Evolutionary conservation across 2,797 vertebrate genomes (phyloP).

Genomic region (Sebastes hubbsi): DNA sequence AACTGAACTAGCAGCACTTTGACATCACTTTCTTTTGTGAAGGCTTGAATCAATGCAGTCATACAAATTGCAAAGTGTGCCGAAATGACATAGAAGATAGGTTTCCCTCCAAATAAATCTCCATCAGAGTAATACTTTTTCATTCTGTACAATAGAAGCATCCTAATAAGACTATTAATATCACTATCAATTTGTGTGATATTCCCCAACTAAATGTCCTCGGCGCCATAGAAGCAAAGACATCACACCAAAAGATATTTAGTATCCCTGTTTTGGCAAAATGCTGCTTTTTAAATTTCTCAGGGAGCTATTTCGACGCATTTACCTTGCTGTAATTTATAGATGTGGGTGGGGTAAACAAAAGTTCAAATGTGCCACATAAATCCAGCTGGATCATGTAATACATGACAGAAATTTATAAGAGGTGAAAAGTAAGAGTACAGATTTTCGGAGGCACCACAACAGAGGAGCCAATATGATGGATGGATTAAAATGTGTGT

Average conservation of each 20-base stretch:
- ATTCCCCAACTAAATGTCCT: conserved; percentile 7
- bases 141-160: neutral
- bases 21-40: conserved; percentile 3
- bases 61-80: conserved; percentile 5
- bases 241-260: conserved; percentile 18
- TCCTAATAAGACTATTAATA: neutral
- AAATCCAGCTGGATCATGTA: conserved; percentile 56
- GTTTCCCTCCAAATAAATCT: conserved; percentile 26
- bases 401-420: conserved; percentile 24
- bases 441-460: conserved; percentile 22
- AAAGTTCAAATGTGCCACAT: conserved; percentile 41
- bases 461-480: conserved; percentile 11
- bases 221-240: conserved; percentile 1
- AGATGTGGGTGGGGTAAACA: conserved; percentile 20
- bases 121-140: conserved; percentile 5
- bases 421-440: conserved; percentile 35
- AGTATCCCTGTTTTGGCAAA: conserved; percentile 5
- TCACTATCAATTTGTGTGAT: conserved; percentile 23
- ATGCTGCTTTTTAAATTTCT: conserved; percentile 14
- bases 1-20: conserved; percentile 25
- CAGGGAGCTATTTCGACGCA: conserved; percentile 23
- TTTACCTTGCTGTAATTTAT: conserved; percentile 48
- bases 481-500: conserved; percentile 42
- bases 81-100: neutral
- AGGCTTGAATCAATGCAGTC: conserved; percentile 20